These are phyloP conservation scores for Fissipunctia ypsillon DNA, from an alignment of 2,888 invertebrate genomes.

Conservation along the genomic window DNA sequence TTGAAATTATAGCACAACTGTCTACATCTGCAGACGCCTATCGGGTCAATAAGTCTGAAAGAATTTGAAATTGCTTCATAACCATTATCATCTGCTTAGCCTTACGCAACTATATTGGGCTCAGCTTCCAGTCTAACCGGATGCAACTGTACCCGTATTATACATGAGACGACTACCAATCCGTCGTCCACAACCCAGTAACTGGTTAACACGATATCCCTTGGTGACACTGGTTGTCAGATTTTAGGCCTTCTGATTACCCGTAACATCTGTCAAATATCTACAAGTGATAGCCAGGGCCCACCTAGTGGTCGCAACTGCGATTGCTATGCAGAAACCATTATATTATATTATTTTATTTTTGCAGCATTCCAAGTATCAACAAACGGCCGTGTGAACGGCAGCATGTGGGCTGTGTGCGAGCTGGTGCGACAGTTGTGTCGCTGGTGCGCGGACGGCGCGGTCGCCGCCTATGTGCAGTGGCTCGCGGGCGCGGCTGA, in stretches of 20 bases:
- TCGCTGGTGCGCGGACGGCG: constrained; percentile 90
- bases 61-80: not conserved
- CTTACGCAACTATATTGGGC: not conserved
- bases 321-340: not conserved
- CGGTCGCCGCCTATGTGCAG: constrained; percentile 92
- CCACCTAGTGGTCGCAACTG: accelerated
- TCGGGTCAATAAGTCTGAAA: too few species aligned
- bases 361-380: constrained; percentile 76
- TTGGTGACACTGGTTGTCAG: not conserved
- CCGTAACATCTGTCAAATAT: not conserved
- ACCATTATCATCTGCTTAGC: not conserved
- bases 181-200: not conserved
- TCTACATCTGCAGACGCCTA: too few species aligned
- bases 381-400: constrained; percentile 67
- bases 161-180: not conserved
- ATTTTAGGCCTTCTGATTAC: not conserved
- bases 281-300: not conserved
- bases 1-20: too few species aligned
- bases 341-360: not conserved
- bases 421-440: constrained; percentile 95
- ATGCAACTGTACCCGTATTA: not conserved
- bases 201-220: not conserved
- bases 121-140: not conserved
- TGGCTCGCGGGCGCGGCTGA: constrained; percentile 93
- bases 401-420: constrained; percentile 92